Conservation (phyloP, 2,797 vertebrate genomes). For the Rhinella marina region DNA sequence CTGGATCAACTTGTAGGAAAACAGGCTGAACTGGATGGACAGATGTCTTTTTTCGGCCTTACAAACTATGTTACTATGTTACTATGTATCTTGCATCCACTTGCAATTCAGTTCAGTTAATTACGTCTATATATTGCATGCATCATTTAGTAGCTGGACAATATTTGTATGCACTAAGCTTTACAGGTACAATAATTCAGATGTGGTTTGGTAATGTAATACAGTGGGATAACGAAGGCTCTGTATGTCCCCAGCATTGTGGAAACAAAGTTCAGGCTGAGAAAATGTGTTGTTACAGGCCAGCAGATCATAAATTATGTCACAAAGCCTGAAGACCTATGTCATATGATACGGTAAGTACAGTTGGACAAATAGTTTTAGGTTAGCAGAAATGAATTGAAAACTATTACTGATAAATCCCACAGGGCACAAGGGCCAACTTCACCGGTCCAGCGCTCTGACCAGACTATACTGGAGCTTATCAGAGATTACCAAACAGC, state of each 20-base stretch:
- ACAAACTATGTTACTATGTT: no score
- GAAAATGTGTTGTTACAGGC: not conserved
- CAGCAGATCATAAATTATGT: not conserved
- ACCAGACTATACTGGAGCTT: not conserved
- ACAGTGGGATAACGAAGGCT: not conserved
- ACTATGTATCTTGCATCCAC: not conserved
- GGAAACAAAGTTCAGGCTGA: not conserved
- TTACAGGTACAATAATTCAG: not conserved
- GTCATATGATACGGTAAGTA: not conserved
- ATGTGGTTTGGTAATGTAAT: not conserved
- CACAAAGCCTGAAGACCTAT: not conserved
- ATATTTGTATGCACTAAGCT: not conserved
- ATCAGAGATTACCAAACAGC: not conserved
- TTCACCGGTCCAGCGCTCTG: not conserved
- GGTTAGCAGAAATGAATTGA: not conserved
- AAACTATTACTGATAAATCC: not conserved
- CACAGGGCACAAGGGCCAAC: not conserved
- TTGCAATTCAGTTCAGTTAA: not conserved
- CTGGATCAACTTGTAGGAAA: no score
- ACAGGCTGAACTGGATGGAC: no score
- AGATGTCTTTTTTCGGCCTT: no score
- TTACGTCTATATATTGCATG: not conserved
- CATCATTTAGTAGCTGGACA: not conserved
- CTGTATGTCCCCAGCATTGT: not conserved
- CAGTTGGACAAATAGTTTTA: not conserved